Base-by-base conservation (phyloP, 2,797 vertebrate species). In the Manis crassicaudata region DNA sequence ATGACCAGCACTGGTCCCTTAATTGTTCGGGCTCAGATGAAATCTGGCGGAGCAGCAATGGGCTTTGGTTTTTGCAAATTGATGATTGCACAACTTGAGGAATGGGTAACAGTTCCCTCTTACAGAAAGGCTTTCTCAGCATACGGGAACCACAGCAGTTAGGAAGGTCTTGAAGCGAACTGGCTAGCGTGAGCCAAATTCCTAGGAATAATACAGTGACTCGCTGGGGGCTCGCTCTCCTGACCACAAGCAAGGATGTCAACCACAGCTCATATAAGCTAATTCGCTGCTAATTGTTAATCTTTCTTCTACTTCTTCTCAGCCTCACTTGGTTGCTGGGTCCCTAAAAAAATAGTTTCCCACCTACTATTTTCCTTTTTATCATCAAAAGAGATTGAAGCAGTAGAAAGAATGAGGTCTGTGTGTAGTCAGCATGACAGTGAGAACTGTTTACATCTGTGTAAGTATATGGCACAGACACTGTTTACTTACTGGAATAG, bases 291-390 rank as follows among this genome's bases (percentile, higher is more conserved):
- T 46, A 46, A 76, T 93, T 77, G 92, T 43, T 21, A 2, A 67
- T 60, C 62, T 56, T 89, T 86, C 89, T 83, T 21, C 72, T 82
- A 84, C 93, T 83, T 85, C 92, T 94, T 97, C 92, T 97, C 93
- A 98, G 92, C 79, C 96, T 95, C 95, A 68, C 93, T 98, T 84
- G 94, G 81, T 93, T 96, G 84, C 93, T 92, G 96, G 73, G 92
- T 97, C 79, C 94, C 97, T 96, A 87, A 90, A 95, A 97, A 97
- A 96, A 93, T 13, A 92, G 93, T 96, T 97, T 96, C 68, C 96
- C 95, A 92, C 80, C 87, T 46, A 94, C 97, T 46, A 46, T 92
- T 50, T 37, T 97, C 60, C 84, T 81, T 92, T 97, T 97, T 97
- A 92, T 70, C 40, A 35, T 86, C 43, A 93, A 95, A 96, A 94